These are phyloP conservation scores for Stegodyphus mimosarum DNA, from an alignment of 1,140 invertebrate genomes.

Conservation along the genomic window DNA sequence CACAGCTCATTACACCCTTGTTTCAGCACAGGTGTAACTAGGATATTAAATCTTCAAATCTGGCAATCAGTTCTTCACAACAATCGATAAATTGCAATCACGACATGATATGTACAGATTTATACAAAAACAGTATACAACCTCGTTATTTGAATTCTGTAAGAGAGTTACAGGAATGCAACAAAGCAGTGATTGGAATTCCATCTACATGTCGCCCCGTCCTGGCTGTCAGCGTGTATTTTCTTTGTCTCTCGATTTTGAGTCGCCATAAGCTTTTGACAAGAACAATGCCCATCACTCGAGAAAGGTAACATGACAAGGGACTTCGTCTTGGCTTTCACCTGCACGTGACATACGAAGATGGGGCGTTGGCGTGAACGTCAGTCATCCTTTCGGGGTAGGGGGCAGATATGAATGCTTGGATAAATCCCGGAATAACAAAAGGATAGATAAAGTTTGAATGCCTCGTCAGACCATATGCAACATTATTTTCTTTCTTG, in stretches of 20 bases:
- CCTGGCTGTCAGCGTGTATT: conserved; percentile 15
- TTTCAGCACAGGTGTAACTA: no score
- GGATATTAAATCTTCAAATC: no score
- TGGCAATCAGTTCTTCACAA: no score
- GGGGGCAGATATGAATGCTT: conserved; percentile 40
- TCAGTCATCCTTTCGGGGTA: conserved; percentile 19
- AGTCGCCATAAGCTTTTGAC: conserved; percentile 45
- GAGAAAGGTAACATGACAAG: conserved; percentile 34
- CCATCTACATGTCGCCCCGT: no score
- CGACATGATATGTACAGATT: no score
- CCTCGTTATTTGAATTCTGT: no score
- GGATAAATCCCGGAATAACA: conserved; percentile 28
- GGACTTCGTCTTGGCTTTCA: conserved; percentile 36
- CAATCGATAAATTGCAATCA: no score
- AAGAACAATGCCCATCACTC: conserved; percentile 29
- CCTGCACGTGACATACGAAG: conserved; percentile 29
- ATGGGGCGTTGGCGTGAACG: conserved; percentile 31
- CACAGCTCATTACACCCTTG: no score
- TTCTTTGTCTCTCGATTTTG: conserved; percentile 34
- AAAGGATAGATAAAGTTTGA: background rate
- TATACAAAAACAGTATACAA: no score
- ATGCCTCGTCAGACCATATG: background rate
- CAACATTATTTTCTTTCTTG: background rate
- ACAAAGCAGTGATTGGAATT: no score
- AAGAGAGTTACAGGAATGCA: no score